Base-by-base conservation (phyloP, 2,888 invertebrate genomes). In the Philaethria dido region DNA sequence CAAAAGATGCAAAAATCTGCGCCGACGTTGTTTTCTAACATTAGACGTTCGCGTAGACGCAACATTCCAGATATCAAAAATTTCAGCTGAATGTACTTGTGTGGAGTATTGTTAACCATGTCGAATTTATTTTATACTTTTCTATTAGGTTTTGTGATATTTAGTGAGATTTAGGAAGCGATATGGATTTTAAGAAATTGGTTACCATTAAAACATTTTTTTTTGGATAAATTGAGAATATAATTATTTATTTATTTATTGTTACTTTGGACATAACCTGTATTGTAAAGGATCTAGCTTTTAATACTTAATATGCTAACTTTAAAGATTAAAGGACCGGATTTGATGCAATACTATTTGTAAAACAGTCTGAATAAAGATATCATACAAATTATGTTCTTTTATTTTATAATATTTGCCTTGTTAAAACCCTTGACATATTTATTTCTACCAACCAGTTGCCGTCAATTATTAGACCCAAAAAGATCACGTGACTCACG, bases 301-400 rank as follows among this genome's bases (percentile, higher is more conserved):
- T 39, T 54, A 47, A 60, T 52, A 54, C 52, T 55, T 50, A 60
- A 60, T 44, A 50, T 59, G 44, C 59, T 63, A 42, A 52, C 22
- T 66, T 50, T 66, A 66, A 63, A 44, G 61, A 44, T 50, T 66
- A 66, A 63, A 44, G 61, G 52, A 54, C 33, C 42, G 52, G 66
- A 57, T 22, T 22, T 22, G 48, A 61, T 52, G 60, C 65, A 62
- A 65, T 61, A 55, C 16, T 68, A 63, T 66, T 70, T 68, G 66
- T 63, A 68, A 54, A 60, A 59, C 45, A 42, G 42, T 64, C 22
- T 63, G 50, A 70, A 64, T 68, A 68, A 70, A 61, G 44, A 55
- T 63, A 42, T 42, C 25, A 57, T 57, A 16, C n/a, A 42, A 57
- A 20, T 20, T 14, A 8, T 57, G 22, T 42, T 22, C 2, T 57